Percentiles rank a stretch among this genome's conserved stretches.
Evolutionary conservation across 2,888 invertebrate genomes (phyloP).

Genomic region (Crepidodera aurea): DNA sequence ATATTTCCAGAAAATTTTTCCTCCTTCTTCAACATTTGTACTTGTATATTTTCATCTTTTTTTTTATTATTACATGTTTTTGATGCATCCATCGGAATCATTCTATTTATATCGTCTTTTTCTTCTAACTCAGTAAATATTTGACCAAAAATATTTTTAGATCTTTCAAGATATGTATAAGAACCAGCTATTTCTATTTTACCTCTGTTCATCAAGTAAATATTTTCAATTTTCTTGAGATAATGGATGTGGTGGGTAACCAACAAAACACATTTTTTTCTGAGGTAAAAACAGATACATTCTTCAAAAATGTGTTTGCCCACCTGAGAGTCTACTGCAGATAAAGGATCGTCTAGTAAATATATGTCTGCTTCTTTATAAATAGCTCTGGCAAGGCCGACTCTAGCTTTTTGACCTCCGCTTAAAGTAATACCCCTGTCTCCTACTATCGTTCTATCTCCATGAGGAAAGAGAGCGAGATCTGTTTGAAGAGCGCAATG

Average conservation of each 20-base stretch:
- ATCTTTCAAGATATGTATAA: conserved; percentile 73
- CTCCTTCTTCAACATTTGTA: conserved; percentile 64
- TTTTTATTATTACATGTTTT: conserved; percentile 28
- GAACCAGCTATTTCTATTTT: conserved; percentile 67
- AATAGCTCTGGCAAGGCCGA: conserved; percentile 84
- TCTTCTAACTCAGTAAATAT: conserved; percentile 58
- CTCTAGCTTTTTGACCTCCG: conserved; percentile 85
- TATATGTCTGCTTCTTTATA: conserved; percentile 84
- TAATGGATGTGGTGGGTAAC: conserved; percentile 79
- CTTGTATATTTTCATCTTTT: conserved; percentile 61
- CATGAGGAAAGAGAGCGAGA: conserved; percentile 75
- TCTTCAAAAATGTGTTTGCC: conserved; percentile 86
- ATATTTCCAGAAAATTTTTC: conserved; percentile 68
- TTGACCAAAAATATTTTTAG: conserved; percentile 77
- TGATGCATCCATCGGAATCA: conserved; percentile 15
- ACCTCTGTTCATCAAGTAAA: conserved; percentile 67
- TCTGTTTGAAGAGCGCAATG: conserved; percentile 77
- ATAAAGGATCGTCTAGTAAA: conserved; percentile 86
- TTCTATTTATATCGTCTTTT: conserved; percentile 62
- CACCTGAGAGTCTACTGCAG: conserved; percentile 89
- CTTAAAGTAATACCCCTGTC: conserved; percentile 77
- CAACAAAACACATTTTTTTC: conserved; percentile 73
- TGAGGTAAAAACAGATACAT: conserved; percentile 71
- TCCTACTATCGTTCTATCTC: conserved; percentile 81
- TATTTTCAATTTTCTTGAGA: conserved; percentile 65